Conservation (phyloP, 1,140 invertebrate species). For the Telenomus remus region DNA sequence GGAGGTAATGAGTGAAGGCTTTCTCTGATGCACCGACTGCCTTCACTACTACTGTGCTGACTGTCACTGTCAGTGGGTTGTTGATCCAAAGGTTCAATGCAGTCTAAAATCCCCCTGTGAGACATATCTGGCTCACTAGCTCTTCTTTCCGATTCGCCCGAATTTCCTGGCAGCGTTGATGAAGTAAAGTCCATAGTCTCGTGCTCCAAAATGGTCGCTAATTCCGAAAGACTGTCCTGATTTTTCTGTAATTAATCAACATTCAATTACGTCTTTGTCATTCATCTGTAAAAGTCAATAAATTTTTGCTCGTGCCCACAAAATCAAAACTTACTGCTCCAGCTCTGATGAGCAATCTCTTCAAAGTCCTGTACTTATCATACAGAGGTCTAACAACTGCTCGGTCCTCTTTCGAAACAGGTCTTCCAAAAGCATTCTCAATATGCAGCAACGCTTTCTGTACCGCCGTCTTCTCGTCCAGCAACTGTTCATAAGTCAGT, state of each 20-base stretch:
- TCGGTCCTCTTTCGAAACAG: constrained; percentile 87
- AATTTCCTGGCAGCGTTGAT: constrained; percentile 76
- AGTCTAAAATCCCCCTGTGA: constrained; percentile 71
- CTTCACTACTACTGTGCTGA: constrained; percentile 74
- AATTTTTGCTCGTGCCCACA: too few species aligned
- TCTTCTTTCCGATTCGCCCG: constrained; percentile 72
- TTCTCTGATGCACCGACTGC: constrained; percentile 75
- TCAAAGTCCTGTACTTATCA: constrained; percentile 91
- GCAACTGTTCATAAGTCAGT: constrained; percentile 84
- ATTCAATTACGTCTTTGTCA: neutral
- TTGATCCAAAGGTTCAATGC: constrained; percentile 70
- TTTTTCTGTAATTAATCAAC: constrained; percentile 74
- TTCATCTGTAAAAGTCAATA: constrained; percentile 6
- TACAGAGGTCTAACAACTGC: constrained; percentile 90
- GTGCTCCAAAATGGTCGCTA: constrained; percentile 95
- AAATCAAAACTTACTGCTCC: constrained; percentile 77
- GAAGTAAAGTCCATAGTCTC: constrained; percentile 91
- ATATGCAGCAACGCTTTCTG: constrained; percentile 92
- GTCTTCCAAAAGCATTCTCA: constrained; percentile 90
- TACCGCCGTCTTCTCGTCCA: constrained; percentile 93
- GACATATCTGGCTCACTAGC: constrained; percentile 75
- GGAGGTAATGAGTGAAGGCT: constrained; percentile 84
- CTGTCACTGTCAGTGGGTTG: constrained; percentile 73
- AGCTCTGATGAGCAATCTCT: constrained; percentile 84
- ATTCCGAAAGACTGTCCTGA: constrained; percentile 83